These are phyloP conservation scores for Microtus montanus DNA, from an alignment of 2,113 vertebrate genomes.

Conservation along the genomic window DNA sequence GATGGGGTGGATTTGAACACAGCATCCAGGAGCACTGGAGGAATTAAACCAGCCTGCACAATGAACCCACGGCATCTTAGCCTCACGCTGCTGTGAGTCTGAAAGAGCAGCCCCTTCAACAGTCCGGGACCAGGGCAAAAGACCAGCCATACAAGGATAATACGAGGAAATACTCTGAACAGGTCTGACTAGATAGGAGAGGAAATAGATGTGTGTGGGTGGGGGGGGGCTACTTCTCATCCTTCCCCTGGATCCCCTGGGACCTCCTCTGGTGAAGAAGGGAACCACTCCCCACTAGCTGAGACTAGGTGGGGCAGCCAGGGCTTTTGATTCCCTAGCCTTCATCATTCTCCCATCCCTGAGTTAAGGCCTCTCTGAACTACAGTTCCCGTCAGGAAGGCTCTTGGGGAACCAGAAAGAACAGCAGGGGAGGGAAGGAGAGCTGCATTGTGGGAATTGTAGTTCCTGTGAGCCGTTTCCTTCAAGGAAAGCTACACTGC, in stretches of 20 bases:
- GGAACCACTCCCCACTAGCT: background rate
- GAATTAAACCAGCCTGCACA: background rate
- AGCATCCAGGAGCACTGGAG: too few relatives aligned
- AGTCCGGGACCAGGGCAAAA: background rate
- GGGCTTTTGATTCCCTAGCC: too few relatives aligned
- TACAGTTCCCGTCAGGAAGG: background rate
- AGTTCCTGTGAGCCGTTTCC: background rate
- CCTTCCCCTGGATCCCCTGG: background rate
- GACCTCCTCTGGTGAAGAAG: background rate
- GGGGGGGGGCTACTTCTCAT: too few relatives aligned
- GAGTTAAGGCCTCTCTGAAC: background rate
- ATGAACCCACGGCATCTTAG: background rate
- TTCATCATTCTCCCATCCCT: too few relatives aligned
- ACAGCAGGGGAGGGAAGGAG: background rate
- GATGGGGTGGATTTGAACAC: background rate
- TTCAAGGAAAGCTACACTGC: background rate
- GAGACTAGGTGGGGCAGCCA: too few relatives aligned
- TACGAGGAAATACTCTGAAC: background rate
- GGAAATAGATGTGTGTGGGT: background rate
- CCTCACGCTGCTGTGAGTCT: background rate
- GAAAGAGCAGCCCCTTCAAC: background rate
- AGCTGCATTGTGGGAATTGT: slow-evolving; percentile 4
- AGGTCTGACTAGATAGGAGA: background rate
- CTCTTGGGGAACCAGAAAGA: background rate
- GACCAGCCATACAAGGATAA: background rate